Evolutionary conservation across 1,140 invertebrate genomes (phyloP), one percentile per base, ranked within the genome.

Genomic region (Pteromalus puparum): DNA sequence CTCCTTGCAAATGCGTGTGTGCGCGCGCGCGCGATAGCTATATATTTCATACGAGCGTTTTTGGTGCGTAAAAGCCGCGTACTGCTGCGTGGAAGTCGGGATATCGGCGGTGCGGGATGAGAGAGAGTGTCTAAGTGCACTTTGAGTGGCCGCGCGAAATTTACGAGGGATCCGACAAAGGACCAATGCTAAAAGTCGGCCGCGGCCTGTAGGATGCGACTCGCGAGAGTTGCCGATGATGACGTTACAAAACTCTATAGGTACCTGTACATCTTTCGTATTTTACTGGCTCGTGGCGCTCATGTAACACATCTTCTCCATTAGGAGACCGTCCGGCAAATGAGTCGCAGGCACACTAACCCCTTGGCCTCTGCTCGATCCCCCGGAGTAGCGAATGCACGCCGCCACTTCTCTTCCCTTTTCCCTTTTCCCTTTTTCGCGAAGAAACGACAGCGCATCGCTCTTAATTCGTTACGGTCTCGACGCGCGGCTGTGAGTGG

Each of bases 121-220:
- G 18, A 74, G 72, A 74, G 72, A 30, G 3, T 7, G 28, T 38
- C n/a, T 30, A 72, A 81, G 42, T 81, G 67, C 67, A 72, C 67
- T 81, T 46, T 81, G 46, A 81, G 67, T 81, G 24, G 38, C 67
- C 38, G 15, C 38, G 78, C 38, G 10, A 82, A 82, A 82, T 82
- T 82, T 82, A 82, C 73, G 81, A 82, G 72, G n/a, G 48, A 67
- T 67, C 73, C 81, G 72, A 82, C 73, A 82, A 82, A 82, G 72
- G 53, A 74, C 48, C 18, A 75, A 48, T 72, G 42, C 80, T 53
- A 61, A 81, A 81, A 74, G 18, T 61, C 53, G 74, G 76, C 28
- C 38, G 9, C 38, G 9, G 6, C 6, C 9, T 10, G 26, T 18
- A 26, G 65, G 24, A 70, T 77, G 24, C 28, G 61, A 77, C 26